Percentiles rank a stretch among this genome's conserved stretches.
Evolutionary conservation across 1,140 invertebrate genomes (phyloP).

Genomic region (Pseudomyrmex sp.): DNA sequence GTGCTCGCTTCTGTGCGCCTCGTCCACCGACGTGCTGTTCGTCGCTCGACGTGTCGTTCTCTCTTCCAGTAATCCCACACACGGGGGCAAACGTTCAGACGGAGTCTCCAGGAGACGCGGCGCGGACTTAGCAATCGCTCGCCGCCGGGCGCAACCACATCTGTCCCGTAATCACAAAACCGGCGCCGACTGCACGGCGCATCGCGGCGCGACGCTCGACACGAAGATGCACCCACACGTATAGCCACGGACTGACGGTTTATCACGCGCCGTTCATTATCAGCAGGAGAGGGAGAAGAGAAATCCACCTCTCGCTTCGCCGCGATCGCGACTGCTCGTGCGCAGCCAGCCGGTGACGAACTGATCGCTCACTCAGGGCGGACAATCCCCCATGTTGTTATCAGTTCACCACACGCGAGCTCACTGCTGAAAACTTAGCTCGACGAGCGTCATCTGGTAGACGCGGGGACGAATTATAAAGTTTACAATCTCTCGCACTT

Average conservation of each 20-base stretch:
- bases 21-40: conserved; percentile 10
- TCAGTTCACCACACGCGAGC: too few relatives aligned
- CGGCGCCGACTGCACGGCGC: conserved; percentile 58
- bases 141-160: conserved; percentile 47
- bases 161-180: conserved; percentile 62
- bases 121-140: conserved; percentile 15
- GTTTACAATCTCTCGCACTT: too few relatives aligned
- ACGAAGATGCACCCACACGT: conserved; percentile 68
- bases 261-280: conserved; percentile 75
- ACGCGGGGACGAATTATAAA: too few relatives aligned
- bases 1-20: background rate
- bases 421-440: too few relatives aligned
- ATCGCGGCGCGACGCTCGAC: conserved; percentile 58
- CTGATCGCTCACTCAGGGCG: too few relatives aligned
- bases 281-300: conserved; percentile 22
- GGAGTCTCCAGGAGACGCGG: background rate
- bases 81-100: conserved; percentile 20
- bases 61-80: conserved; percentile 67
- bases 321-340: too few relatives aligned
- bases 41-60: conserved; percentile 1
- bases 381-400: too few relatives aligned
- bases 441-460: too few relatives aligned
- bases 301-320: conserved; percentile 21
- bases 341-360: too few relatives aligned
- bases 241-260: conserved; percentile 71